A percentile compares a stretch with the other conserved stretches of the same genome.
phyloP scores from a whole-genome alignment of 2,113 vertebrate species.

The Menura novaehollandiae region DNA sequence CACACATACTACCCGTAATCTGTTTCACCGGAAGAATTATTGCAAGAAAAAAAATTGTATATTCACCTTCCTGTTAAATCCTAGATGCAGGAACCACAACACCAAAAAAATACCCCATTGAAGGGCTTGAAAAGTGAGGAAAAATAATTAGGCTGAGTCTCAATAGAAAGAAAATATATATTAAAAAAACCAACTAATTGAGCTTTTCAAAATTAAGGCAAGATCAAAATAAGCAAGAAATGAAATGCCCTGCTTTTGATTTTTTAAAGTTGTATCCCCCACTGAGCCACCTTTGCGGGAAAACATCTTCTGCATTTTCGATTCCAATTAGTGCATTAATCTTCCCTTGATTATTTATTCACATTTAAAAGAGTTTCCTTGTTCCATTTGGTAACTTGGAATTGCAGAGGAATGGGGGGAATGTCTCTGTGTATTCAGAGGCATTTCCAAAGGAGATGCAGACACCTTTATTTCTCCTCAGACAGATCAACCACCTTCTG shows the following conservation, averaged over 20 bases:
- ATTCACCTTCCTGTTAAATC: not conserved
- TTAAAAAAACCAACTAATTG: not conserved
- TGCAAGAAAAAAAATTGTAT: not conserved
- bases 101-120: not conserved
- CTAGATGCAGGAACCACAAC: not conserved
- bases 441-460: not conserved
- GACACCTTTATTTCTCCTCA: not conserved
- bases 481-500: not conserved
- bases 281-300: not conserved
- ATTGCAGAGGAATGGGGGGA: not conserved
- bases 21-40: not conserved
- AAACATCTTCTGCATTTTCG: not conserved
- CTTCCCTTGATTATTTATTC: not conserved
- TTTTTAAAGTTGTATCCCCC: not conserved
- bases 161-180: not conserved
- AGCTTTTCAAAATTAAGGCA: not conserved
- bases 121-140: not conserved
- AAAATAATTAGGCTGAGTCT: not conserved
- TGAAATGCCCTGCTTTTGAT: not conserved
- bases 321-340: not conserved
- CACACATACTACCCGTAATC: too few species aligned
- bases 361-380: not conserved
- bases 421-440: not conserved
- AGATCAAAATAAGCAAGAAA: conserved; percentile 1
- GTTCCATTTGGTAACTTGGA: not conserved